Conservation (phyloP, 2,888 invertebrate genomes). For the Brenthis hecate region DNA sequence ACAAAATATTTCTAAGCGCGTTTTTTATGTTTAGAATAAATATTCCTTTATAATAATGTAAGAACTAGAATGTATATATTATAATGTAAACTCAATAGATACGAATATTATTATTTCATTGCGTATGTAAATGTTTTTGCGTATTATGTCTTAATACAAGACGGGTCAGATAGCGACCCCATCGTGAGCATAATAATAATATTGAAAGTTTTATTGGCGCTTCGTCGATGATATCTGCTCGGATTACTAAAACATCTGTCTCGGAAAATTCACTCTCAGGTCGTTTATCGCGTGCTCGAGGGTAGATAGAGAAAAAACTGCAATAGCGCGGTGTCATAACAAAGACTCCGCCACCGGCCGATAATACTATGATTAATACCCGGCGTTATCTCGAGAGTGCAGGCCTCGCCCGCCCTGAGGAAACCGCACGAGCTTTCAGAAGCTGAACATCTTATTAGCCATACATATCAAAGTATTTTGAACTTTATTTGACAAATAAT, state of each 20-base stretch:
- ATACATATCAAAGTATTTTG: constrained; percentile 10
- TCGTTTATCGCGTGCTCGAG: constrained; percentile 69
- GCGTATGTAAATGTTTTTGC: constrained; percentile 24
- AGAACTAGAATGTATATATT: background rate
- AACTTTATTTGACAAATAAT: constrained; percentile 28
- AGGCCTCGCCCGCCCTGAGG: constrained; percentile 66
- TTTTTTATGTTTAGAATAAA: background rate
- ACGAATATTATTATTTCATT: too few species aligned
- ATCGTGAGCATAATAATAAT: constrained; percentile 55
- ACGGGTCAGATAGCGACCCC: constrained; percentile 36
- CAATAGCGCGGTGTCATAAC: constrained; percentile 82
- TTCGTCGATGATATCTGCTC: constrained; percentile 47
- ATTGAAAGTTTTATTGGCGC: constrained; percentile 69
- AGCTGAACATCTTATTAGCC: constrained; percentile 42
- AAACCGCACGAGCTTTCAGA: constrained; percentile 46
- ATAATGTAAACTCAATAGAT: too few species aligned
- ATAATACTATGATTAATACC: constrained; percentile 82
- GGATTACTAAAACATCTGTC: constrained; percentile 80
- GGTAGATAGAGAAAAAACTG: constrained; percentile 80
- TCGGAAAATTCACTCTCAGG: constrained; percentile 79
- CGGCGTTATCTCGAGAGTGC: constrained; percentile 80
- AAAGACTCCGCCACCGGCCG: constrained; percentile 76
- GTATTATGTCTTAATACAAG: constrained; percentile 46
- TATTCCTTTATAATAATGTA: background rate
- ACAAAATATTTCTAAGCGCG: background rate